These are phyloP conservation scores for Oryzaephilus surinamensis DNA, from an alignment of 1,140 invertebrate species.

Conservation along the genomic window DNA sequence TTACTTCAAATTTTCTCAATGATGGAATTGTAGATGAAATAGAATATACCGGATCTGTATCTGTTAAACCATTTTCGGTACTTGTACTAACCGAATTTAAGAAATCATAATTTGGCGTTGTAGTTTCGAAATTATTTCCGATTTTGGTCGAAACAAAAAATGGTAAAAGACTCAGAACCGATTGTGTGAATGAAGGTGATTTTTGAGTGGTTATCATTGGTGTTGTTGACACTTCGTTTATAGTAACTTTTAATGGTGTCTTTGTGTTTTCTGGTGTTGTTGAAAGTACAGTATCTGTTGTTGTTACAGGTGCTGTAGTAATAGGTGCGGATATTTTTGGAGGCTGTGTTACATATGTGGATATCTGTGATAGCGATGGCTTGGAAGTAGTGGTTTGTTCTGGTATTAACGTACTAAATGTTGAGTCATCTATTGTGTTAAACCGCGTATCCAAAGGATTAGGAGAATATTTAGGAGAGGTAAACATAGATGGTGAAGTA, in stretches of 20 bases:
- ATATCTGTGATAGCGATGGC: too few species aligned
- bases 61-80: slow-evolving; percentile 11
- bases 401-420: too few species aligned
- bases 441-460: too few species aligned
- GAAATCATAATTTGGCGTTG: too few species aligned
- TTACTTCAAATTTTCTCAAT: slow-evolving; percentile 28
- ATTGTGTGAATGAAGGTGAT: slow-evolving; percentile 32
- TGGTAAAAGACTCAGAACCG: slow-evolving; percentile 3
- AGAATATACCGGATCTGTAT: too few species aligned
- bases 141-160: too few species aligned
- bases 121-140: too few species aligned
- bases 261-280: slow-evolving; percentile 8
- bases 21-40: slow-evolving; percentile 4
- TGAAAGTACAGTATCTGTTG: slow-evolving; percentile 21
- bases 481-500: too few species aligned
- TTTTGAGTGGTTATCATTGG: slow-evolving; percentile 32
- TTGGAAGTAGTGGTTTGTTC: too few species aligned
- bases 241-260: slow-evolving; percentile 18
- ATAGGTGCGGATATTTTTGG: slow-evolving; percentile 20
- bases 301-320: slow-evolving; percentile 39
- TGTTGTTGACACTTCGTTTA: slow-evolving; percentile 32
- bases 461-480: too few species aligned
- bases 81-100: slow-evolving; percentile 22
- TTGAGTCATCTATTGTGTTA: too few species aligned
- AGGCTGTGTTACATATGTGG: too few species aligned